These are phyloP conservation scores for Manis javanica DNA, from an alignment of 2,797 vertebrate genomes.

Conservation along the genomic window DNA sequence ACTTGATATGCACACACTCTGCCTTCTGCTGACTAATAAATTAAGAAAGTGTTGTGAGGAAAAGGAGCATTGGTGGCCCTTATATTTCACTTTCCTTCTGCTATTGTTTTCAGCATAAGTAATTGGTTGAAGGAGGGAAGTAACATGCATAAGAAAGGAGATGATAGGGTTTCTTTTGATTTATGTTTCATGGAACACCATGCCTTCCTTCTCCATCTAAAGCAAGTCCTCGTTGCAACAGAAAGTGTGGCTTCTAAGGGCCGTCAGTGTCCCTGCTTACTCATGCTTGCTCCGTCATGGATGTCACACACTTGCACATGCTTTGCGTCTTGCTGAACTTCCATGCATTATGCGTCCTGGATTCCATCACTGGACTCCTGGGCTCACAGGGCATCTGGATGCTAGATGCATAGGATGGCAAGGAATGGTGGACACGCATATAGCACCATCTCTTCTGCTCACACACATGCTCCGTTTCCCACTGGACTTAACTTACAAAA, in stretches of 20 bases:
- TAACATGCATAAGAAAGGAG: background rate
- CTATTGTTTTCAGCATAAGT: background rate
- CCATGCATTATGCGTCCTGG: accelerated
- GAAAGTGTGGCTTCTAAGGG: background rate
- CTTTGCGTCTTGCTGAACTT: background rate
- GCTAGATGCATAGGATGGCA: background rate
- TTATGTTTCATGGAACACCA: background rate
- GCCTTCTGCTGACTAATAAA: background rate
- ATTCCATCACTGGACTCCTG: background rate
- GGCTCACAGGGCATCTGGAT: background rate
- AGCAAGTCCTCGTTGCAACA: background rate
- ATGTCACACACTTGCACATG: background rate
- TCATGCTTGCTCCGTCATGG: background rate
- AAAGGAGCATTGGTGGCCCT: background rate
- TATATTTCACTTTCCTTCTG: background rate
- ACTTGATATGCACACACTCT: background rate
- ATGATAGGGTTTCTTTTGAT: background rate
- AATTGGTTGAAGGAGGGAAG: background rate
- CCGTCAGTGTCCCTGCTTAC: background rate
- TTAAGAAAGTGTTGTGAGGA: background rate
- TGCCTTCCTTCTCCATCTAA: background rate
- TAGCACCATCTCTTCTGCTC: background rate
- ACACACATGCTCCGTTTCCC: background rate
- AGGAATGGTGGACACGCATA: background rate
- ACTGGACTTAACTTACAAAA: background rate